A percentile compares a stretch with the other conserved stretches of the same genome.
These are phyloP conservation scores for Nematostella vectensis DNA, from an alignment of 92 coral and sea anemone species.

Conservation along the genomic window DNA sequence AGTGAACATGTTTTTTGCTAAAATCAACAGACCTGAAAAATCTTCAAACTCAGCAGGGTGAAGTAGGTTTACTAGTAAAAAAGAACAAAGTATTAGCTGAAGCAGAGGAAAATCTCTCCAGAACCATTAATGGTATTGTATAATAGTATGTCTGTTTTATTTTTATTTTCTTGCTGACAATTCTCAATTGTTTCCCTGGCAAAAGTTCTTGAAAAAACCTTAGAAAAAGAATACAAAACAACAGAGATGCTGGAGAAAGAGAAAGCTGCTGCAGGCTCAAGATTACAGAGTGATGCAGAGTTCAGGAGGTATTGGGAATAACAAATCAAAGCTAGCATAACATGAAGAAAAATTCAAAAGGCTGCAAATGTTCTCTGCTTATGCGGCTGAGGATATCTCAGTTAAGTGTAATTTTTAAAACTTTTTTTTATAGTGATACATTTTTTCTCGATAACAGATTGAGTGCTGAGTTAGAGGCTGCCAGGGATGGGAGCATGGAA, in stretches of 20 bases:
- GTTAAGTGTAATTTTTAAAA: no score
- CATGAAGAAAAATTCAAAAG: neutral
- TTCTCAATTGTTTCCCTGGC: neutral
- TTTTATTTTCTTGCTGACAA: no score
- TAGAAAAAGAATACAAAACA: conserved; percentile 6
- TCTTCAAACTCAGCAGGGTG: no score
- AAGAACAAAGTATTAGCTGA: no score
- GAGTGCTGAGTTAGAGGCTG: conserved; percentile 55
- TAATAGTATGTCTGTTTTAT: no score
- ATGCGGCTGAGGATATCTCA: neutral
- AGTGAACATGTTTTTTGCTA: no score
- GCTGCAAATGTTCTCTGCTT: neutral
- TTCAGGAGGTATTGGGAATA: conserved; percentile 26
- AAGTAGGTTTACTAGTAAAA: no score
- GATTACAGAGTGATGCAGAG: conserved; percentile 48
- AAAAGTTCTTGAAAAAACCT: neutral
- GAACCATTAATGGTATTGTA: no score
- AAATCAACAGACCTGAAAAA: no score
- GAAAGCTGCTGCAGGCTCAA: conserved; percentile 14
- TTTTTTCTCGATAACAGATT: conserved; percentile 29
- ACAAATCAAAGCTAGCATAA: neutral
- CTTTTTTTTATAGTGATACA: no score
- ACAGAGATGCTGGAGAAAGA: conserved; percentile 11
- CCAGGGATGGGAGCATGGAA: conserved; percentile 58
- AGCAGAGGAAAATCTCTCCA: no score